Conservation (phyloP, 2,888 invertebrate species). For the Drosophila emarginata region DNA sequence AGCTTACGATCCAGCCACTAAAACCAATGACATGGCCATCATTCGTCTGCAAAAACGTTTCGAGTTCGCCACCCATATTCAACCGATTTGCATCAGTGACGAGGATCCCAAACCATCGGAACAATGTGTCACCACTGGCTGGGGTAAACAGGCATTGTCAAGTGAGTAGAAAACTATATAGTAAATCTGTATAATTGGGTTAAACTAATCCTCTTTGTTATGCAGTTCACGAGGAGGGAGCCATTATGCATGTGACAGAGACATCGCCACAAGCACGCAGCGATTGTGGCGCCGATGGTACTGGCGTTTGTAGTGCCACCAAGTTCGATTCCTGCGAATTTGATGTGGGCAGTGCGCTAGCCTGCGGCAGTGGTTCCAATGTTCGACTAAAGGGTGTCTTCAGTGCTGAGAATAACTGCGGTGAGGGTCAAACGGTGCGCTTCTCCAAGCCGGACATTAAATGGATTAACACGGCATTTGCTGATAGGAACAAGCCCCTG, state of each 20-base stretch:
- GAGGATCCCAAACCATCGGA: constrained; percentile 84
- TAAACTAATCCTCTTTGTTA: constrained; percentile 33
- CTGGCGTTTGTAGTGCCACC: constrained; percentile 86
- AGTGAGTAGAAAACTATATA: constrained; percentile 84
- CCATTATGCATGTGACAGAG: constrained; percentile 89
- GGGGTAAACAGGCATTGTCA: constrained; percentile 91
- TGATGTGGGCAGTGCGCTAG: constrained; percentile 91
- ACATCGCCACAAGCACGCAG: constrained; percentile 86
- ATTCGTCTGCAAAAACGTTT: constrained; percentile 86
- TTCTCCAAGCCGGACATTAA: constrained; percentile 86
- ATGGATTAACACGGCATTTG: constrained; percentile 83
- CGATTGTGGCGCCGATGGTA: constrained; percentile 75
- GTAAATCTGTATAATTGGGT: not conserved
- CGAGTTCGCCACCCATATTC: constrained; percentile 87
- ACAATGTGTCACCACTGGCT: constrained; percentile 90
- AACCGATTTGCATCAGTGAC: constrained; percentile 88
- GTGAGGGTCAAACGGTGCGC: constrained; percentile 84
- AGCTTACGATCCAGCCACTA: constrained; percentile 85
- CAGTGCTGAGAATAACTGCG: constrained; percentile 89
- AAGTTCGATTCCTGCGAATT: constrained; percentile 90
- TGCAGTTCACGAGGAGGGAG: constrained; percentile 88
- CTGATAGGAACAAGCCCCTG: constrained; percentile 75
- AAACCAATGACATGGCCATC: constrained; percentile 88
- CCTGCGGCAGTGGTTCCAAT: constrained; percentile 88
- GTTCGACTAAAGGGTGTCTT: constrained; percentile 89